Conservation (phyloP, 2,888 invertebrate species). For the Hirtodrosophila confusa region DNA sequence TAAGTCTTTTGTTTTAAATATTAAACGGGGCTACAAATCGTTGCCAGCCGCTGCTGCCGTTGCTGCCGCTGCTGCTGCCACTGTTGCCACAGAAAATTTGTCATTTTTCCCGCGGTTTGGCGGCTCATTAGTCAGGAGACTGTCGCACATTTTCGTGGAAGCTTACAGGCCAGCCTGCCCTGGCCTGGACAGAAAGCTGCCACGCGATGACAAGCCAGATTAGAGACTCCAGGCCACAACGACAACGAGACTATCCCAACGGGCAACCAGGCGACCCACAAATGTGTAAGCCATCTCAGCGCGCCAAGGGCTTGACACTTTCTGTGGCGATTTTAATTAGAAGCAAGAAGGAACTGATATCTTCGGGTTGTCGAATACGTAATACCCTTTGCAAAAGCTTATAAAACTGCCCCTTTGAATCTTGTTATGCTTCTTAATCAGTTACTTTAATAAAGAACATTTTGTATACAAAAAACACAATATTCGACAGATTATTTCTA, state of each 20-base stretch:
- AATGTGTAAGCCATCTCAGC: slow-evolving; percentile 42
- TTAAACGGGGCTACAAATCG: slow-evolving; percentile 77
- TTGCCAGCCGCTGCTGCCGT: slow-evolving; percentile 36
- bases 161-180: slow-evolving; percentile 29
- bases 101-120: slow-evolving; percentile 79
- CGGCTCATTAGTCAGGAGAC: slow-evolving; percentile 76
- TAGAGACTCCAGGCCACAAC: slow-evolving; percentile 40
- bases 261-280: slow-evolving; percentile 50
- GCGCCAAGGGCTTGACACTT: slow-evolving; percentile 72
- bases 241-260: slow-evolving; percentile 40
- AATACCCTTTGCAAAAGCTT: no score
- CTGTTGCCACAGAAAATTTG: slow-evolving; percentile 66
- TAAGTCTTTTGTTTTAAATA: slow-evolving; percentile 79
- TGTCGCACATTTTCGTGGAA: slow-evolving; percentile 78
- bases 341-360: slow-evolving; percentile 31
- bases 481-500: no score
- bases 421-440: no score
- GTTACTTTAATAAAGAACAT: no score
- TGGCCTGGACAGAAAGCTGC: slow-evolving; percentile 75
- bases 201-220: slow-evolving; percentile 75
- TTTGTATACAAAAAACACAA: no score
- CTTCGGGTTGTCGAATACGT: no score
- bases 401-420: no score
- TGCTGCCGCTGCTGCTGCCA: slow-evolving; percentile 6
- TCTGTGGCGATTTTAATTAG: slow-evolving; percentile 78